These are phyloP conservation scores for Ophion costatus DNA, from an alignment of 2,888 invertebrate species.

Conservation along the genomic window DNA sequence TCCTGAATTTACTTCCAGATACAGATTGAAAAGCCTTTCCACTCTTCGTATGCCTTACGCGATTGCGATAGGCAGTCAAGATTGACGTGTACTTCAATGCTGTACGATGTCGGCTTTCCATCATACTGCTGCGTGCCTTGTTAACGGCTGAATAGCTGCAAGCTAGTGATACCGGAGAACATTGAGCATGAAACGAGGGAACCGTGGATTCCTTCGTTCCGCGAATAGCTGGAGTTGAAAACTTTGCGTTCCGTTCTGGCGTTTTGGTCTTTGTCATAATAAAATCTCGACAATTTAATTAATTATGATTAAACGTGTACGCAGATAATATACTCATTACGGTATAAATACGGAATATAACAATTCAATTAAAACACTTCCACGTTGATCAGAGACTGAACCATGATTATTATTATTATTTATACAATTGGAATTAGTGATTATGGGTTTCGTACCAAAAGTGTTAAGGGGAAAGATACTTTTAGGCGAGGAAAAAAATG, in stretches of 20 bases:
- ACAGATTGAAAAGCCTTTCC: background rate
- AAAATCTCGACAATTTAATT: background rate
- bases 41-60: background rate
- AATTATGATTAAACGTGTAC: background rate
- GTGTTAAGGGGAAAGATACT: no score
- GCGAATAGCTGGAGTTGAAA: background rate
- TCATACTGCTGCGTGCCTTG: background rate
- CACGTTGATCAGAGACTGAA: background rate
- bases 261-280: background rate
- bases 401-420: background rate
- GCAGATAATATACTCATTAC: background rate
- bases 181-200: background rate
- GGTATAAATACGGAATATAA: no score
- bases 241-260: background rate
- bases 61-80: background rate
- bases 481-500: no score
- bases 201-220: background rate
- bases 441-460: background rate
- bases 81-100: background rate
- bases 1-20: constrained; percentile 28
- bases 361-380: background rate
- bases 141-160: background rate
- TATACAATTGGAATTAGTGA: background rate
- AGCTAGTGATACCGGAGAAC: background rate
- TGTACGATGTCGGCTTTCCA: constrained; percentile 8